Conservation (phyloP, 2,113 vertebrate genomes). For the Platysteira castanea region DNA sequence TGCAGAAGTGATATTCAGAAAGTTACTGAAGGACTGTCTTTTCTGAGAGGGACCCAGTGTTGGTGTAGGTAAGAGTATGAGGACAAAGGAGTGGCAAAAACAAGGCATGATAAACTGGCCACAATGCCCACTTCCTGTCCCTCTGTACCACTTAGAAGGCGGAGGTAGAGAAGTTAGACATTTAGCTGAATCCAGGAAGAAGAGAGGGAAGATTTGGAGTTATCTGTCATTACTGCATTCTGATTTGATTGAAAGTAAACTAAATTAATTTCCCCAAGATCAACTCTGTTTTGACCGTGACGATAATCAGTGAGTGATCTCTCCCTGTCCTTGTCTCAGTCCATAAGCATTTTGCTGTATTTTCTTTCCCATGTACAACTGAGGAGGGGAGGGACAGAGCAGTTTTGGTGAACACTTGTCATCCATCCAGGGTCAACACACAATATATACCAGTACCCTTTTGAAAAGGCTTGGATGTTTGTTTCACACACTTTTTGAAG, state of each 20-base stretch:
- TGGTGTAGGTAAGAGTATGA: not conserved
- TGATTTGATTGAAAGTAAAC: not conserved
- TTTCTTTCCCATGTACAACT: not conserved
- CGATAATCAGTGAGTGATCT: rapidly evolving
- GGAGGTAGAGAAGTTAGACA: not conserved
- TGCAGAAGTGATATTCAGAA: not conserved
- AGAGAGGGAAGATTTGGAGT: not conserved
- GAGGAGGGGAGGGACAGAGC: not conserved
- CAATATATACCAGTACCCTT: not conserved
- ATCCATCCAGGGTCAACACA: not conserved
- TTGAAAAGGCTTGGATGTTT: not conserved
- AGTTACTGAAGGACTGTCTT: not conserved
- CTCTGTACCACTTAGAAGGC: rapidly evolving
- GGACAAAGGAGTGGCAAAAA: not conserved
- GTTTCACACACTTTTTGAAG: not conserved
- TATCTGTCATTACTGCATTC: not conserved
- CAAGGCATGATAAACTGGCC: rapidly evolving
- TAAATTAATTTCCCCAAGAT: not conserved
- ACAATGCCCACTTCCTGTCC: rapidly evolving
- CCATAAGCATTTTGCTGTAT: rapidly evolving
- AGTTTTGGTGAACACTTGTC: not conserved
- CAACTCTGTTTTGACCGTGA: not conserved
- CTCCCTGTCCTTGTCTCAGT: not conserved
- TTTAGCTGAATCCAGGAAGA: not conserved
- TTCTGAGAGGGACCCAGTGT: rapidly evolving